Conservation (phyloP, 2,888 invertebrate species). For the Oscheius sp. region DNA sequence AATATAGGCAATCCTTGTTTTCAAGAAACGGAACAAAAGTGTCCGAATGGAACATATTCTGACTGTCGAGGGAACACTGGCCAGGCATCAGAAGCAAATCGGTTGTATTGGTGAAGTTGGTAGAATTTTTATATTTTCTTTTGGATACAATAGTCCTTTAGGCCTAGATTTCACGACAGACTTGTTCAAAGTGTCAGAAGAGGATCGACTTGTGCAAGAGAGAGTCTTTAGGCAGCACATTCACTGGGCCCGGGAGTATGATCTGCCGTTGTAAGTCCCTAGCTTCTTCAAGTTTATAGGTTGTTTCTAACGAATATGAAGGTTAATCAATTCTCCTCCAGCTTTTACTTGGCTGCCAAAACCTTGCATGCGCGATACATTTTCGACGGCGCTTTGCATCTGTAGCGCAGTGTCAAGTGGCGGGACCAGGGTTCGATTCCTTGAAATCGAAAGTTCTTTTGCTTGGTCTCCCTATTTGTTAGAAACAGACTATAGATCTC, state of each 20-base stretch:
- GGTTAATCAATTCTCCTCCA: no score
- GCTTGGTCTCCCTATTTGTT: no score
- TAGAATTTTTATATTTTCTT: not conserved
- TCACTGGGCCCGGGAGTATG: slow-evolving; percentile 56
- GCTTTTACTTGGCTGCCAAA: no score
- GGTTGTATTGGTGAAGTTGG: slow-evolving; percentile 75
- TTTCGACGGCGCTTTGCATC: no score
- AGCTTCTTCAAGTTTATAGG: no score
- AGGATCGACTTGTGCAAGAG: slow-evolving; percentile 74
- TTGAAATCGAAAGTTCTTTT: no score
- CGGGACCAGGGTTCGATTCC: no score
- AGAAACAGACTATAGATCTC: no score
- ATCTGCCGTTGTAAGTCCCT: not conserved
- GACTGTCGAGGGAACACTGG: slow-evolving; percentile 71
- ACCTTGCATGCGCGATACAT: no score
- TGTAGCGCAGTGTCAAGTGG: no score
- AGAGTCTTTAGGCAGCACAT: slow-evolving; percentile 74
- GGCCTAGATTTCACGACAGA: slow-evolving; percentile 75
- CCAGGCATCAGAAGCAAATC: slow-evolving; percentile 70
- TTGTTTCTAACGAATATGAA: no score
- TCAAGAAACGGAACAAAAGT: slow-evolving; percentile 51
- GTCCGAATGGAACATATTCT: slow-evolving; percentile 70
- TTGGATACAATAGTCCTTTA: slow-evolving; percentile 61
- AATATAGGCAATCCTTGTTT: not conserved
- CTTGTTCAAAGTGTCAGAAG: slow-evolving; percentile 71